These are phyloP conservation scores for Drosophila conformis DNA, from an alignment of 2,888 invertebrate genomes.

Conservation along the genomic window DNA sequence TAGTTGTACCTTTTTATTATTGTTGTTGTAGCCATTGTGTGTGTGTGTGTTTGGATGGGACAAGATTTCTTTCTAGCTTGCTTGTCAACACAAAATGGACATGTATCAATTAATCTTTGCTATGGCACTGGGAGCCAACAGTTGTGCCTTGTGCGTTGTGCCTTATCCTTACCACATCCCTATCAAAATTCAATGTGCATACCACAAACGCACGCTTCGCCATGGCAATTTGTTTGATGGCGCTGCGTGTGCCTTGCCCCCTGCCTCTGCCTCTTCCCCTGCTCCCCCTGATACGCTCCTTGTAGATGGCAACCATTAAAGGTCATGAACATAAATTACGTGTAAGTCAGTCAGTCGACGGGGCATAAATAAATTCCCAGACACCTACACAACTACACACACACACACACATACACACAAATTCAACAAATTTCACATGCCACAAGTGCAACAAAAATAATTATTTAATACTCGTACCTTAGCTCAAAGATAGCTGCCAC, in stretches of 20 bases:
- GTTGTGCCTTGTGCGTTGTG: constrained; percentile 36
- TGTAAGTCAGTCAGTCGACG: constrained; percentile 40
- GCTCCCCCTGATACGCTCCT: not conserved
- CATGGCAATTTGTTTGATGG: constrained; percentile 78
- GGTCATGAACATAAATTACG: constrained; percentile 78
- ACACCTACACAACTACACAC: constrained; percentile 45
- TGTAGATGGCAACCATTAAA: constrained; percentile 66
- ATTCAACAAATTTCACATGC: constrained; percentile 36
- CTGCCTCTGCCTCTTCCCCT: not conserved
- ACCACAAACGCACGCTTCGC: constrained; percentile 61
- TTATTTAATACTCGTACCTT: constrained; percentile 58
- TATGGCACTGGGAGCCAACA: constrained; percentile 38
- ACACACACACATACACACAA: too few relatives aligned
- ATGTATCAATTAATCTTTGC: constrained; percentile 79
- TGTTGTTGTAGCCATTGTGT: constrained; percentile 8
- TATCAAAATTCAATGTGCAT: constrained; percentile 80
- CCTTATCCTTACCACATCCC: constrained; percentile 51
- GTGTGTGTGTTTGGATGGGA: constrained; percentile 32
- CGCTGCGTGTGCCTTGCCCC: constrained; percentile 45
- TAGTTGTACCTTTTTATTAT: constrained; percentile 40
- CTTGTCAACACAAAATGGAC: constrained; percentile 82
- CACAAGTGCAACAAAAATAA: constrained; percentile 66
- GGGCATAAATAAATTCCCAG: constrained; percentile 44
- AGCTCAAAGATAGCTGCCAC: constrained; percentile 19
- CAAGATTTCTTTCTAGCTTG: constrained; percentile 69